Evolutionary conservation across 2,888 invertebrate genomes (phyloP).

Genomic region (Alentia gelatinosa): DNA sequence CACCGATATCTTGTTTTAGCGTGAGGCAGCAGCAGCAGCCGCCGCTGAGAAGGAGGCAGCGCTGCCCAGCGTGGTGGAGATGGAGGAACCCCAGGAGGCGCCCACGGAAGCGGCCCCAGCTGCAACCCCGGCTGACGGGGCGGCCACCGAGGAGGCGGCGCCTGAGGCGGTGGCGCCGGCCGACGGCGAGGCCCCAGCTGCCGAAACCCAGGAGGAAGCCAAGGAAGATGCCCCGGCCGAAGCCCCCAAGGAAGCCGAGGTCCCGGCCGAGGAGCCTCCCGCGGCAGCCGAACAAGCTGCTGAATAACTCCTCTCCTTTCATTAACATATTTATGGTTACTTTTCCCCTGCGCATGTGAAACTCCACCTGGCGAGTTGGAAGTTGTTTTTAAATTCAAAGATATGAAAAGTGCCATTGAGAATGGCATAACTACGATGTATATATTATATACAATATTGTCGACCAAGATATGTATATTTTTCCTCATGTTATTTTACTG

Average conservation of each 20-base stretch:
- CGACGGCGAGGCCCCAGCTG: background rate
- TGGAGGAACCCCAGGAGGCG: conserved; percentile 39
- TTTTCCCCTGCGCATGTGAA: too few relatives aligned
- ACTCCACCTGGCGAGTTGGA: background rate
- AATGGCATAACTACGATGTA: background rate
- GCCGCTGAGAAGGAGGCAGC: conserved; percentile 45
- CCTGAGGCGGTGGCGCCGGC: background rate
- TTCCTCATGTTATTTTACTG: background rate
- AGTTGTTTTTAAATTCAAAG: background rate
- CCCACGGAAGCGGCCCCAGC: background rate
- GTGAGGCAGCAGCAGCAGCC: conserved; percentile 16
- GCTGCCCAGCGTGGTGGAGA: conserved; percentile 31
- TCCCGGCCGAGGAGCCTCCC: background rate
- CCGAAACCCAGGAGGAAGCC: background rate
- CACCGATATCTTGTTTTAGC: background rate
- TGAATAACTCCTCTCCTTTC: background rate
- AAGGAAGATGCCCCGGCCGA: background rate
- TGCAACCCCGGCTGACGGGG: background rate
- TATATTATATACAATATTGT: background rate
- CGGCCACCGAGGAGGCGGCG: background rate
- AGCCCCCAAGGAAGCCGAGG: background rate
- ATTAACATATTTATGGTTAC: background rate
- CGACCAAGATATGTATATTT: background rate
- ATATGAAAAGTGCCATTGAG: background rate
- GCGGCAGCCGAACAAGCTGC: background rate